A percentile compares a stretch with the other conserved stretches of the same genome.
Conservation (phyloP, 1,140 invertebrate genomes). For the Wiebesia pumilae region DNA sequence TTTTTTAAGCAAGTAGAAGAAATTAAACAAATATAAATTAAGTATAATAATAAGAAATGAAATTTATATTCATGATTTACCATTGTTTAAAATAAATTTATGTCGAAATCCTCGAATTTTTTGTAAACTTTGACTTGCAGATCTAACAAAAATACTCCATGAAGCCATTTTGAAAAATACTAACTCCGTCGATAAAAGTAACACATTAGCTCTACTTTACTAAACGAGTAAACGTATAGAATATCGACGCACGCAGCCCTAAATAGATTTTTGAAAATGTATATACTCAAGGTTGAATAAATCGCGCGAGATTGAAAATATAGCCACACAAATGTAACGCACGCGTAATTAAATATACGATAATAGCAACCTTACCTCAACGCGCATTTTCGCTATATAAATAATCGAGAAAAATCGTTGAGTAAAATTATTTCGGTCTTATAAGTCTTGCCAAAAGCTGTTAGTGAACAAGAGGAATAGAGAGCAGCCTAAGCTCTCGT, state of each 20-base stretch:
- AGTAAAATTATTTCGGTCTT: constrained; percentile 9
- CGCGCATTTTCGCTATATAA: neutral
- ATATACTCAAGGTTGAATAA: neutral
- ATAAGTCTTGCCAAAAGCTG: constrained; percentile 8
- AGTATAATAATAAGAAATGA: neutral
- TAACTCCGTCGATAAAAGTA: neutral
- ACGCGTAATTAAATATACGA: neutral
- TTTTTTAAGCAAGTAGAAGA: neutral
- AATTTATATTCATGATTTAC: constrained; percentile 3
- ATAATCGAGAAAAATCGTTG: constrained; percentile 7
- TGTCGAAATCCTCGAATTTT: constrained; percentile 18
- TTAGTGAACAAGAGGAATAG: neutral
- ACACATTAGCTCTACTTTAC: neutral
- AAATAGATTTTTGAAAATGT: neutral
- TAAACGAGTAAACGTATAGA: neutral
- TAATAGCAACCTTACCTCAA: neutral
- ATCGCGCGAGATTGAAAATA: neutral
- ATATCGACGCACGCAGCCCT: neutral
- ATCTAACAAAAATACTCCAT: constrained; percentile 58
- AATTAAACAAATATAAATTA: neutral
- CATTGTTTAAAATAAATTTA: constrained; percentile 11
- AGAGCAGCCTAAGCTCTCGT: neutral
- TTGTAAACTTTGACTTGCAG: constrained; percentile 49
- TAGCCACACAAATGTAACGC: neutral
- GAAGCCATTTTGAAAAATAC: constrained; percentile 59